These are phyloP conservation scores for Dascyllus trimaculatus DNA, from an alignment of 2,113 vertebrate genomes.

Conservation along the genomic window DNA sequence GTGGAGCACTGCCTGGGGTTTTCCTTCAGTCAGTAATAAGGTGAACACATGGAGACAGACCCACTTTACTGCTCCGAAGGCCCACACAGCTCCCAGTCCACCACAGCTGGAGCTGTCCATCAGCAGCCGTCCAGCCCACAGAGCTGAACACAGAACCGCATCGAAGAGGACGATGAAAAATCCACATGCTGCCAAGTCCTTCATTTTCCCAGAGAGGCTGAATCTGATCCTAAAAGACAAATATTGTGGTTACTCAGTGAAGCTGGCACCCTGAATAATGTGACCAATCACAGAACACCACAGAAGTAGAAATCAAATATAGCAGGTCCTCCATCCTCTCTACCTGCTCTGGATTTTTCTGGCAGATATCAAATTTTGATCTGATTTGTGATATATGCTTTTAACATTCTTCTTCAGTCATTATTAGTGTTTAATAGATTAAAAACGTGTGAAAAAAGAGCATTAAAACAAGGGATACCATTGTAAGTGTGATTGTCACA, in stretches of 20 bases:
- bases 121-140: constrained; percentile 52
- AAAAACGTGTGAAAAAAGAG: too few species aligned
- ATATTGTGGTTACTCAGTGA: neutral
- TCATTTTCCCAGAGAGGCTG: constrained; percentile 35
- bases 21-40: constrained; percentile 5
- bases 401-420: too few species aligned
- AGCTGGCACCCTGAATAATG: too few species aligned
- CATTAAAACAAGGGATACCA: too few species aligned
- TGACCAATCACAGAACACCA: too few species aligned
- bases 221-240: constrained; percentile 28
- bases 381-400: too few species aligned
- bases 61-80: constrained; percentile 65
- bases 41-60: constrained; percentile 49
- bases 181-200: neutral
- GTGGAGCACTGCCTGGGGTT: constrained; percentile 15
- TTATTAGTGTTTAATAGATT: too few species aligned
- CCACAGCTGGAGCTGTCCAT: constrained; percentile 24
- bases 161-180: constrained; percentile 63
- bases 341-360: too few species aligned
- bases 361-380: too few species aligned
- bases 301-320: too few species aligned
- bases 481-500: too few species aligned
- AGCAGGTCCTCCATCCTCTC: too few species aligned
- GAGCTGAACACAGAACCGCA: constrained; percentile 32
- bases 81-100: constrained; percentile 71